A percentile compares a stretch with the other conserved stretches of the same genome.
Evolutionary conservation across 2,113 vertebrate genomes (phyloP).

Genomic region (Callorhinus ursinus): DNA sequence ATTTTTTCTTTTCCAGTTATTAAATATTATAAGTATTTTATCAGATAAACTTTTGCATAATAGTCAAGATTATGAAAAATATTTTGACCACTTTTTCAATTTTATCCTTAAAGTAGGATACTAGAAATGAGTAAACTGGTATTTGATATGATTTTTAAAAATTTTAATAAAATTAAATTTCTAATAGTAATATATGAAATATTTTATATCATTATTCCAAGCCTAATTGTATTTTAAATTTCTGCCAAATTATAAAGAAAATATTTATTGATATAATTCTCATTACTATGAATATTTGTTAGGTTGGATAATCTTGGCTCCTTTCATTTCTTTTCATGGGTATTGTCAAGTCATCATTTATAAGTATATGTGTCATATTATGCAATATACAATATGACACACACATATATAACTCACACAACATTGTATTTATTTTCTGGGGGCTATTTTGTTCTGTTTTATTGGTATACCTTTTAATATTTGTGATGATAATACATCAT

Average conservation of each 20-base stretch:
- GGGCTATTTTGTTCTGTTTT: neutral
- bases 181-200: neutral
- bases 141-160: neutral
- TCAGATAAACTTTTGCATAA: neutral
- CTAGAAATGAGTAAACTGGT: neutral
- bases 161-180: neutral
- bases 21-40: conserved; percentile 6
- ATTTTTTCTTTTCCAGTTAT: neutral
- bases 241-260: neutral
- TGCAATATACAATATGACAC: neutral
- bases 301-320: neutral
- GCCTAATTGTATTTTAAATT: neutral
- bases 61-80: neutral
- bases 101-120: neutral
- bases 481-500: neutral
- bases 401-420: neutral
- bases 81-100: neutral
- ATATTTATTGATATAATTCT: neutral
- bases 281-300: neutral
- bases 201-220: neutral
- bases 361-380: neutral
- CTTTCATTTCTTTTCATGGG: neutral
- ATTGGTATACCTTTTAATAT: neutral
- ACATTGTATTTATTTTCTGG: neutral
- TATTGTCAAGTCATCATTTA: neutral